Evolutionary conservation across 1,140 invertebrate species (phyloP).

Genomic region (Habropoda laboriosa): DNA sequence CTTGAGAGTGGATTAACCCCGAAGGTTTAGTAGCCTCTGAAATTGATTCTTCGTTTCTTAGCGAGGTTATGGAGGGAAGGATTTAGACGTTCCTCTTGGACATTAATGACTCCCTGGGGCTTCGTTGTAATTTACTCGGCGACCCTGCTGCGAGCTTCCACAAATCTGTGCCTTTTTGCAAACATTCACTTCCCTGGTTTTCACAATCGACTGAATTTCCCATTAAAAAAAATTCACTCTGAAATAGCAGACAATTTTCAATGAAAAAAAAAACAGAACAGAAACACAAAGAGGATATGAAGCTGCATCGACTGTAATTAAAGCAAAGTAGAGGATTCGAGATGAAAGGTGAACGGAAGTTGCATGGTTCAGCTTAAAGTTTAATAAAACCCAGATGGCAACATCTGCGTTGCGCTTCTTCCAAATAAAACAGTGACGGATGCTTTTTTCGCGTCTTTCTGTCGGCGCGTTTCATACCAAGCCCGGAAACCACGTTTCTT

Average conservation of each 20-base stretch:
- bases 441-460: conserved; percentile 3
- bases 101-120: not conserved
- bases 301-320: not conserved
- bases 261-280: too few relatives aligned
- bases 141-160: too few relatives aligned
- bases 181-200: not conserved
- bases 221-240: too few relatives aligned
- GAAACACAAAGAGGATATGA: not conserved
- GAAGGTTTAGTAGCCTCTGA: not conserved
- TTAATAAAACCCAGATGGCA: conserved; percentile 24
- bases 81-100: not conserved
- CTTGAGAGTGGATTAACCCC: not conserved
- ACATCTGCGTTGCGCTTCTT: conserved; percentile 6
- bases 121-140: not conserved
- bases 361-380: not conserved
- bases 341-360: not conserved
- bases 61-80: not conserved
- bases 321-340: not conserved
- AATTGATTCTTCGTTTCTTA: conserved; percentile 15
- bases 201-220: too few relatives aligned
- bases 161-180: not conserved
- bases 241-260: too few relatives aligned
- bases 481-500: not conserved
- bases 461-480: conserved; percentile 12
- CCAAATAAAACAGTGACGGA: conserved; percentile 25